Conservation (phyloP, 2,797 vertebrate species). For the Bucorvus abyssinicus region DNA sequence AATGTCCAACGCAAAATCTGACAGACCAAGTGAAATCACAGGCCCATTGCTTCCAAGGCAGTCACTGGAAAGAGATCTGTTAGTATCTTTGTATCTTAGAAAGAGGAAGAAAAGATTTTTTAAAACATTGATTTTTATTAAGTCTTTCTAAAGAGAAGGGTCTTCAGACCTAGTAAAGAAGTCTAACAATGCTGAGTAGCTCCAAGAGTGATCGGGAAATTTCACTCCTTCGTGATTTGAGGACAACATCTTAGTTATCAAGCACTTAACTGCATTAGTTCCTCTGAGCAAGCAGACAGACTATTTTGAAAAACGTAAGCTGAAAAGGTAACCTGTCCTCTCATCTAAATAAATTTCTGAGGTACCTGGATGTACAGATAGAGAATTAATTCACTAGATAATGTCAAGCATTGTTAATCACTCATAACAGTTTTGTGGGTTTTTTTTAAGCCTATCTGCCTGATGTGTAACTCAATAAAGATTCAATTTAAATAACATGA, state of each 20-base stretch:
- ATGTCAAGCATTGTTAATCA: not conserved
- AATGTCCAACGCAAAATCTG: constrained; percentile 88
- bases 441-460: not conserved
- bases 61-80: constrained; percentile 77
- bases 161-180: not conserved
- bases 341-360: not conserved
- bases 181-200: not conserved
- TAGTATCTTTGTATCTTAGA: constrained; percentile 82
- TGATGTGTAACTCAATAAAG: not conserved
- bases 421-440: rapidly evolving
- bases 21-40: constrained; percentile 76
- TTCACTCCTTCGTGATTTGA: not conserved
- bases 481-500: not conserved
- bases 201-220: not conserved
- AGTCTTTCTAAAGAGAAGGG: not conserved
- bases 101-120: not conserved
- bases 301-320: not conserved
- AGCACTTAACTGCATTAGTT: not conserved
- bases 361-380: not conserved
- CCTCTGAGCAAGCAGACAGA: not conserved
- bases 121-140: not conserved
- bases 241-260: not conserved
- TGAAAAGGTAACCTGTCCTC: not conserved
- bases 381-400: not conserved
- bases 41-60: constrained; percentile 80